These are phyloP conservation scores for Corydoras sp. DNA, from an alignment of 2,113 vertebrate genomes.

Conservation along the genomic window DNA sequence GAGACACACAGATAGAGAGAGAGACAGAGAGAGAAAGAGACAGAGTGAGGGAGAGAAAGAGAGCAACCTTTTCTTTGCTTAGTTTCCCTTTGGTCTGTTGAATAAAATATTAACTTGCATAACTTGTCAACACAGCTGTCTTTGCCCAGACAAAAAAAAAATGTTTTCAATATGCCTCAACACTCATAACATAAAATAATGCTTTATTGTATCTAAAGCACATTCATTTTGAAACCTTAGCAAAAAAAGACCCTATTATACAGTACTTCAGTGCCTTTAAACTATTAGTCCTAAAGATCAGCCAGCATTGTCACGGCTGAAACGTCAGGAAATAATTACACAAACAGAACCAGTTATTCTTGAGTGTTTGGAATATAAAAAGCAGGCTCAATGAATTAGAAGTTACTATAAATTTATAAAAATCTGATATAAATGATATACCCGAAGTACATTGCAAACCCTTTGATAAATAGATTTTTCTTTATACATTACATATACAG, in stretches of 20 bases:
- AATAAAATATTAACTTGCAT: neutral
- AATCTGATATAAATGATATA: constrained; percentile 36
- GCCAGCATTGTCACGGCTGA: constrained; percentile 12
- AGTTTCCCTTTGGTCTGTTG: neutral
- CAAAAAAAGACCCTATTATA: neutral
- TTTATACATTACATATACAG: constrained; percentile 23
- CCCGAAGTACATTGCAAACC: constrained; percentile 29
- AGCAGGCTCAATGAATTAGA: constrained; percentile 14
- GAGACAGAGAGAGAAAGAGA: too few species aligned
- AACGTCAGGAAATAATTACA: neutral
- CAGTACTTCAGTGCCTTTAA: neutral
- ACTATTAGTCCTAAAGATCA: constrained; percentile 6
- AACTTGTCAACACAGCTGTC: neutral
- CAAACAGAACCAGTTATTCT: too few species aligned
- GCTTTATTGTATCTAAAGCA: constrained; percentile 24
- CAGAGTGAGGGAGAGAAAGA: too few species aligned
- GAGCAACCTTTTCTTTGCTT: neutral
- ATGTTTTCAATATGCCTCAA: neutral
- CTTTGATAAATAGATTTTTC: constrained; percentile 43
- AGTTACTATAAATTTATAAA: constrained; percentile 23
- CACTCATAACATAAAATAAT: constrained; percentile 7
- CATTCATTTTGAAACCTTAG: neutral
- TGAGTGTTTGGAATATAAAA: too few species aligned
- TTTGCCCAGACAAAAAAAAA: neutral
- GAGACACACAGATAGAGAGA: too few species aligned